Percentiles rank a stretch among this genome's conserved stretches.
phyloP scores from a whole-genome alignment of 2,113 vertebrate genomes.

The Pangasianodon gigas region DNA sequence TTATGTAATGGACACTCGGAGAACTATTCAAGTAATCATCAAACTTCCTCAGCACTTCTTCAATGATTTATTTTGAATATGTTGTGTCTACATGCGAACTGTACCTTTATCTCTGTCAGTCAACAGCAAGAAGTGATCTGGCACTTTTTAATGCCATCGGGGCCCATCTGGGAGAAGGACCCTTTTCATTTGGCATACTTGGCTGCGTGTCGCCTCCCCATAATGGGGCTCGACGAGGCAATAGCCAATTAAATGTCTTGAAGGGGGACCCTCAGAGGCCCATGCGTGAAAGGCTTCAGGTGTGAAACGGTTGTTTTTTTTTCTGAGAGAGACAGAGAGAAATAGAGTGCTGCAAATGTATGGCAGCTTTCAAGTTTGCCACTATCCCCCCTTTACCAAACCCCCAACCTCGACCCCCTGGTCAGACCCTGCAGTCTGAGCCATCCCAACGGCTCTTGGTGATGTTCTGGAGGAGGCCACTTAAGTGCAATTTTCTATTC shows the following conservation, averaged over 20 bases:
- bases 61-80: background rate
- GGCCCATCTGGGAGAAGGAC: conserved; percentile 86
- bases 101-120: conserved; percentile 68
- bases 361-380: conserved; percentile 94
- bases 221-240: conserved; percentile 95
- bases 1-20: background rate
- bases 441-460: conserved; percentile 78
- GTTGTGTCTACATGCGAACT: conserved; percentile 66
- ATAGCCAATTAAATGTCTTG: conserved; percentile 99
- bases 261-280: conserved; percentile 93
- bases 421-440: conserved; percentile 81
- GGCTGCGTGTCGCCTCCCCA: conserved; percentile 85
- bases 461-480: conserved; percentile 88
- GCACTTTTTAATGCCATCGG: conserved; percentile 78
- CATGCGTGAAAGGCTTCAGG: conserved; percentile 96
- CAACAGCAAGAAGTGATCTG: conserved; percentile 85
- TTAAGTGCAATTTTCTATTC: conserved; percentile 99
- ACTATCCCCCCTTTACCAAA: conserved; percentile 71
- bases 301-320: conserved; percentile 97
- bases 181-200: conserved; percentile 92
- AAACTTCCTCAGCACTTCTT: background rate
- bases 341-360: conserved; percentile 95
- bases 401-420: conserved; percentile 76
- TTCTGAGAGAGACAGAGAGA: conserved; percentile 11
- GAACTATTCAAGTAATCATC: background rate